Evolutionary conservation across 1,140 invertebrate genomes (phyloP).

Genomic region (Caenorhabditis remanei): DNA sequence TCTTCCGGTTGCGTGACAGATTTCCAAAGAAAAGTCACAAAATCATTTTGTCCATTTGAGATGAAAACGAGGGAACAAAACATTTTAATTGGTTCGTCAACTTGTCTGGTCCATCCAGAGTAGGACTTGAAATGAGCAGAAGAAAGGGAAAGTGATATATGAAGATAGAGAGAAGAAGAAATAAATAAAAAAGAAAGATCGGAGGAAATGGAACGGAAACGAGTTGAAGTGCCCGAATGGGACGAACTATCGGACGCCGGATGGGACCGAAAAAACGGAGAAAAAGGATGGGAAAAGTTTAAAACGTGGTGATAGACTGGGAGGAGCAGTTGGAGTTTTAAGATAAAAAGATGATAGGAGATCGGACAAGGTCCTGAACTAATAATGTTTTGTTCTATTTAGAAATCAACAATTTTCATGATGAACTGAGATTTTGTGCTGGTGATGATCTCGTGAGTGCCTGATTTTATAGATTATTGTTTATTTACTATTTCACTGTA

Average conservation of each 20-base stretch:
- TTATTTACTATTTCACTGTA: no score
- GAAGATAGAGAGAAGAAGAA: background rate
- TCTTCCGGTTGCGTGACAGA: conserved; percentile 16
- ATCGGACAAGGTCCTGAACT: no score
- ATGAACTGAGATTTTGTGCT: no score
- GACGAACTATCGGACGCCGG: background rate
- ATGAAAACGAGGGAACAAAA: background rate
- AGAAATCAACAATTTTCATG: no score
- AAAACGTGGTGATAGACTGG: background rate
- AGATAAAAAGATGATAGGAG: background rate
- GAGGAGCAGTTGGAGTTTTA: background rate
- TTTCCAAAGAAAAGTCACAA: background rate
- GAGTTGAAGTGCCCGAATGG: background rate
- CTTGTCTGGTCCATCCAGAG: background rate
- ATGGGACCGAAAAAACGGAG: background rate
- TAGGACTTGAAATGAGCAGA: background rate
- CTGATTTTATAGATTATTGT: no score
- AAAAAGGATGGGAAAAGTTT: background rate
- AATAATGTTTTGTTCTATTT: no score
- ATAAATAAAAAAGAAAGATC: background rate
- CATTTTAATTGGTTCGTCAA: conserved; percentile 35
- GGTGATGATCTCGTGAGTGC: no score
- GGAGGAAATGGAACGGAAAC: conserved; percentile 52
- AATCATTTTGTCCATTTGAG: background rate
- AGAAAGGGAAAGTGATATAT: background rate